phyloP scores from a whole-genome alignment of 2,888 invertebrate species.

The Ochropleura leucogaster region DNA sequence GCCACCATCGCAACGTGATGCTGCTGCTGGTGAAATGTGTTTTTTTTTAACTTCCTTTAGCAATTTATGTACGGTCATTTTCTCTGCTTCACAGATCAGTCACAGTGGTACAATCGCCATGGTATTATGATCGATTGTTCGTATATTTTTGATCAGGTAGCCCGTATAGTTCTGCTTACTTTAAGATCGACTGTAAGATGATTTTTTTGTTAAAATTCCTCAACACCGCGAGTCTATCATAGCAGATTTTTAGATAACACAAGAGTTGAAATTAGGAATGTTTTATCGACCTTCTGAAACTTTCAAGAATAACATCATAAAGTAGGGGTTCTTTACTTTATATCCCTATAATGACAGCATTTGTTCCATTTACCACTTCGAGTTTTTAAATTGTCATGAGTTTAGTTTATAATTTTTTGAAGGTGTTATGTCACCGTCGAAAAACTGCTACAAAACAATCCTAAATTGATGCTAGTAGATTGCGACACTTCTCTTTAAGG shows the following conservation, averaged over 20 bases:
- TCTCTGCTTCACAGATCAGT: constrained; percentile 67
- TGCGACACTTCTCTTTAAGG: neutral
- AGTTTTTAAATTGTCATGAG: neutral
- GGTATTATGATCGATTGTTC: constrained; percentile 49
- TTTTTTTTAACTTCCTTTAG: constrained; percentile 63
- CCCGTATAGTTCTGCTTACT: constrained; percentile 18
- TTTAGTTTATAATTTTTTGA: neutral
- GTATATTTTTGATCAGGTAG: constrained; percentile 44
- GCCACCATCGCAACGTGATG: constrained; percentile 83
- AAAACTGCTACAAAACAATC: neutral
- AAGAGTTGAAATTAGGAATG: neutral
- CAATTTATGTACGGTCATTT: constrained; percentile 66
- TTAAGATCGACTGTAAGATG: neutral
- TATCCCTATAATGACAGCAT: neutral
- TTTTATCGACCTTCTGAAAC: neutral
- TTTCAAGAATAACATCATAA: neutral
- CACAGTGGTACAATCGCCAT: constrained; percentile 63
- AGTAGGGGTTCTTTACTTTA: neutral
- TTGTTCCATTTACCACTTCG: neutral
- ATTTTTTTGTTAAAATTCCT: constrained; percentile 9
- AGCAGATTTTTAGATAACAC: neutral
- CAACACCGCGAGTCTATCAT: neutral
- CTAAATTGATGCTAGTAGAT: neutral
- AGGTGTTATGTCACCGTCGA: neutral
- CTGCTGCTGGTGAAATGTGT: constrained; percentile 70